Conservation (phyloP, 2,797 vertebrate genomes). For the Limnodromus scolopaceus region DNA sequence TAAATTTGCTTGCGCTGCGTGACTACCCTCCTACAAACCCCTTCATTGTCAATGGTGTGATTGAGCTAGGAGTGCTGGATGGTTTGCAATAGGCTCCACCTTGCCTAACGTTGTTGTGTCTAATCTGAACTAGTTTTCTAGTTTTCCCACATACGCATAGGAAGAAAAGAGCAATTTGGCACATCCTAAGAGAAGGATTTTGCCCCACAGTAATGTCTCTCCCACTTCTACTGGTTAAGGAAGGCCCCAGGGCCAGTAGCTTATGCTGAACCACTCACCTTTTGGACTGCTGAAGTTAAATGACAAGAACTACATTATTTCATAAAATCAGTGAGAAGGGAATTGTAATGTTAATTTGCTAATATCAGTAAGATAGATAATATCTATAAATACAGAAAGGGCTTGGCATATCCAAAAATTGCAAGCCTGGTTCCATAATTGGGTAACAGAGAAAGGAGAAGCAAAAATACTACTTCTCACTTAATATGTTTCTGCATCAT, state of each 20-base stretch:
- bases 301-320: background rate
- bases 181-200: background rate
- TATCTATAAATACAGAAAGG: background rate
- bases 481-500: background rate
- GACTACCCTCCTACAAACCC: background rate
- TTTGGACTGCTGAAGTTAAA: background rate
- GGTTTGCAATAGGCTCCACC: background rate
- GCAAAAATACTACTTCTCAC: background rate
- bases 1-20: background rate
- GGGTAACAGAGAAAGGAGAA: background rate
- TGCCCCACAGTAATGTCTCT: background rate
- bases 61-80: background rate
- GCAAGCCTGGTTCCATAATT: background rate
- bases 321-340: background rate
- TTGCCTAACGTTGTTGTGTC: background rate
- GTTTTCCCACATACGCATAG: rapidly evolving
- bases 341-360: background rate
- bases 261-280: background rate
- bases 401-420: background rate
- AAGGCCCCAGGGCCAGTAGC: background rate
- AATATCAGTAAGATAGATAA: background rate
- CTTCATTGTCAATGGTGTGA: background rate
- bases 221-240: background rate
- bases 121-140: background rate
- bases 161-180: background rate